Evolutionary conservation across 2,888 invertebrate species (phyloP).

Genomic region (Agrochola circellaris): DNA sequence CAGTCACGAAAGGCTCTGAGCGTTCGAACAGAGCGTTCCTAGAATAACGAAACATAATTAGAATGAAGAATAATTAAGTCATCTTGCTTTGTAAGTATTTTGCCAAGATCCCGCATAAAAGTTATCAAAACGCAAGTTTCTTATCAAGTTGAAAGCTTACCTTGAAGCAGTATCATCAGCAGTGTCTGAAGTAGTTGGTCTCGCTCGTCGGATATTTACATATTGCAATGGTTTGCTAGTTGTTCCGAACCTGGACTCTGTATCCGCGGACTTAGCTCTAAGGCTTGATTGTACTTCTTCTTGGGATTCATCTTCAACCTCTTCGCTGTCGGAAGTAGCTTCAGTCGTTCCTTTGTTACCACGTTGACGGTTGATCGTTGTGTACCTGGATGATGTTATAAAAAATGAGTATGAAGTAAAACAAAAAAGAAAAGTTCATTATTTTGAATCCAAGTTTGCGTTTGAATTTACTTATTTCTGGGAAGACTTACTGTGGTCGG

Average conservation of each 20-base stretch:
- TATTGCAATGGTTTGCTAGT: slow-evolving; percentile 91
- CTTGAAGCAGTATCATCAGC: slow-evolving; percentile 85
- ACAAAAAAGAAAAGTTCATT: not conserved
- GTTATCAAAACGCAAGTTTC: not conserved
- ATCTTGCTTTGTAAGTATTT: not conserved
- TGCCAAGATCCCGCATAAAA: not conserved
- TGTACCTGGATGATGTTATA: slow-evolving; percentile 82
- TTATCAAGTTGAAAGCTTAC: not conserved
- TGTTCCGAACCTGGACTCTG: slow-evolving; percentile 74
- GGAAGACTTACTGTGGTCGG: slow-evolving; percentile 87
- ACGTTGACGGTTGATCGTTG: slow-evolving; percentile 91
- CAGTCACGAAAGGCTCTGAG: slow-evolving; percentile 77
- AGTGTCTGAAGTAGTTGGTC: slow-evolving; percentile 84
- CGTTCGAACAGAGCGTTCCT: slow-evolving; percentile 88
- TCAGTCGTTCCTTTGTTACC: slow-evolving; percentile 84
- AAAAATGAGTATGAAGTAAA: not conserved
- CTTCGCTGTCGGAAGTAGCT: slow-evolving; percentile 74
- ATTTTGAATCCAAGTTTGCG: not conserved
- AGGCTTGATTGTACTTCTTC: slow-evolving; percentile 71
- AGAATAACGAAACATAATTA: slow-evolving; percentile 50
- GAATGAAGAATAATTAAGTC: not conserved
- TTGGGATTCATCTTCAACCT: slow-evolving; percentile 73
- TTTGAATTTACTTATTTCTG: not conserved
- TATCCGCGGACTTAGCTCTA: slow-evolving; percentile 72
- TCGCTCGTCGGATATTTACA: slow-evolving; percentile 93